Percentiles rank a stretch among this genome's conserved stretches.
Evolutionary conservation across 2,113 vertebrate genomes (phyloP).

Genomic region (Myrmecobius fasciatus): DNA sequence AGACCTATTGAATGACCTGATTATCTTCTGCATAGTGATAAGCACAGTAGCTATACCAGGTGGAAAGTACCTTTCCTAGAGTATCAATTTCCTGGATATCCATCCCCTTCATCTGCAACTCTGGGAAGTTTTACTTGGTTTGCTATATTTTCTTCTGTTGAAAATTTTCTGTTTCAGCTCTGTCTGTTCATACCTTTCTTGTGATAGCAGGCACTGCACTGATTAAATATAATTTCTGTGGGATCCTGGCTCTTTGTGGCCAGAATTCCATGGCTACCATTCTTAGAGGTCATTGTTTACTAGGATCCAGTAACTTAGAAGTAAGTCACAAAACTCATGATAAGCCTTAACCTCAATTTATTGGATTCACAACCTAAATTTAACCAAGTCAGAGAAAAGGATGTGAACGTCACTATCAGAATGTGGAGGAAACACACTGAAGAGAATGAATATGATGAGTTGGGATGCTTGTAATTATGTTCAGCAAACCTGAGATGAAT

Average conservation of each 20-base stretch:
- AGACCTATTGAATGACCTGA: neutral
- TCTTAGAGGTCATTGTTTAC: neutral
- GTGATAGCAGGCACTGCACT: conserved; percentile 32
- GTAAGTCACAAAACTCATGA: neutral
- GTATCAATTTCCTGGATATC: conserved; percentile 36
- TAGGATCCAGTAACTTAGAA: neutral
- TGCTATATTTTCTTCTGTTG: rapidly evolving
- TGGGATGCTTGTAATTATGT: too few relatives aligned
- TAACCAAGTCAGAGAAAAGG: neutral
- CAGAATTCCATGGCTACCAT: rapidly evolving
- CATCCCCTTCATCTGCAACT: conserved; percentile 21
- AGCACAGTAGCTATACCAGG: neutral
- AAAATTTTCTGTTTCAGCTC: rapidly evolving
- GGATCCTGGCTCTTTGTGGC: rapidly evolving
- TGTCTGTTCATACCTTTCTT: neutral
- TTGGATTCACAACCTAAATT: neutral
- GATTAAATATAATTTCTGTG: neutral
- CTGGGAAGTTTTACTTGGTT: conserved; percentile 14
- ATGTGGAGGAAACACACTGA: neutral
- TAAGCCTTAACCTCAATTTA: neutral
- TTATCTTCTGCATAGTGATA: neutral
- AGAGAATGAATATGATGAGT: neutral
- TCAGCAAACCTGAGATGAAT: neutral
- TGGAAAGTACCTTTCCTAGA: neutral
- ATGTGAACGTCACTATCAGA: neutral